Evolutionary conservation across 37 sponge, comb jelly and placozoan species (phyloP).

Genomic region (Hexactinellida sp.): DNA sequence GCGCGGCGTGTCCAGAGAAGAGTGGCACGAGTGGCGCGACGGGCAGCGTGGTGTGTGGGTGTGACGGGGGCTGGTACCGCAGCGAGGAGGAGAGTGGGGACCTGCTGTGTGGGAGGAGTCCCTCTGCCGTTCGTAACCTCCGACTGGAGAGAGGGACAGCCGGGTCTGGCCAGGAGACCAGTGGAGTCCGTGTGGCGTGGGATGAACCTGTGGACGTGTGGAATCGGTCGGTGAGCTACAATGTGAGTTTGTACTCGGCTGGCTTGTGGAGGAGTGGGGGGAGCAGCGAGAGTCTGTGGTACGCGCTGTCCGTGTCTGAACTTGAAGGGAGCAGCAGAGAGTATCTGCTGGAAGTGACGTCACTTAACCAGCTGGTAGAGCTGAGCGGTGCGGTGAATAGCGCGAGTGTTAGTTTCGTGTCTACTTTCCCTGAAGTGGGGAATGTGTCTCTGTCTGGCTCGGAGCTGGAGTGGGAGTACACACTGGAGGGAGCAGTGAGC

Average conservation of each 20-base stretch:
- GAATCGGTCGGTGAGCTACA: not conserved
- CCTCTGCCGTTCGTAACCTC: not conserved
- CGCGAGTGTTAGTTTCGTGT: not conserved
- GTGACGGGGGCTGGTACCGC: not conserved
- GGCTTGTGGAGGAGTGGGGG: not conserved
- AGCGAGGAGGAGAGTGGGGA: slow-evolving; percentile 8
- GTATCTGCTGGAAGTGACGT: not conserved
- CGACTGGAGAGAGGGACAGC: not conserved
- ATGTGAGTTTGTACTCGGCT: not conserved
- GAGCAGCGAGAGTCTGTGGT: not conserved
- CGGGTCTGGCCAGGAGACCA: not conserved
- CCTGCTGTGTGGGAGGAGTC: not conserved
- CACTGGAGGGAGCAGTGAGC: not conserved
- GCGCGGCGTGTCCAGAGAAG: not conserved
- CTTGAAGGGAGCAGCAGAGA: not conserved
- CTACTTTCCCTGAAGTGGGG: not conserved
- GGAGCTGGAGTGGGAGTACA: not conserved
- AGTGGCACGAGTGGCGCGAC: not conserved
- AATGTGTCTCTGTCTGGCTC: not conserved
- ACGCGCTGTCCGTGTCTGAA: not conserved
- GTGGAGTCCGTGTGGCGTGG: not conserved
- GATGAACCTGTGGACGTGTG: slow-evolving; percentile 1
- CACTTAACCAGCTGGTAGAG: not conserved
- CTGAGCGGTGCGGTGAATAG: not conserved
- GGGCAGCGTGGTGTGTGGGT: not conserved